A percentile compares a stretch with the other conserved stretches of the same genome.
These are phyloP conservation scores for Cyclura pinguis DNA, from an alignment of 2,797 vertebrate species.

Conservation along the genomic window DNA sequence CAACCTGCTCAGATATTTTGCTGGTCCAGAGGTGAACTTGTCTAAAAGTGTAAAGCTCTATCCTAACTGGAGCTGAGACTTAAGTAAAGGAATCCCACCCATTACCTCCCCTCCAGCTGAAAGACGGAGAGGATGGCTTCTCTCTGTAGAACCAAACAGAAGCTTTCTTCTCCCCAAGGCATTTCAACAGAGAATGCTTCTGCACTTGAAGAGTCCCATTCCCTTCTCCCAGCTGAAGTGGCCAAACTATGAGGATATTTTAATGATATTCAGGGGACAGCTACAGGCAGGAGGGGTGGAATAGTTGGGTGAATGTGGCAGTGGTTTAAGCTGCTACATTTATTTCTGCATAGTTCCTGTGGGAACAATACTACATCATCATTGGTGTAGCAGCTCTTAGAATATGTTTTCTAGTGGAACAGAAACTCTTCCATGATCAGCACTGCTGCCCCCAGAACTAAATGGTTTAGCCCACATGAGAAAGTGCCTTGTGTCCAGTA, in stretches of 20 bases:
- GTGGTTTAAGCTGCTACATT: no score
- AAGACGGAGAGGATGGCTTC: not conserved
- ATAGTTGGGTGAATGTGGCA: no score
- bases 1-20: constrained; percentile 11
- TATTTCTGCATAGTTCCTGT: no score
- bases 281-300: no score
- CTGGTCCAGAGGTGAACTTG: not conserved
- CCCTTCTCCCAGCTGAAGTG: no score
- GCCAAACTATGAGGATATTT: no score
- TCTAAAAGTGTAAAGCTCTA: not conserved
- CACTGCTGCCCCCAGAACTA: not conserved
- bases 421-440: not conserved
- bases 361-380: no score
- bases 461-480: not conserved
- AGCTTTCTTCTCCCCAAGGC: not conserved
- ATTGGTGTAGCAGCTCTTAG: no score
- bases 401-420: not conserved
- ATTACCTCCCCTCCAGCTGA: not conserved
- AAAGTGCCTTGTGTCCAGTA: not conserved
- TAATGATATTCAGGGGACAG: no score
- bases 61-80: not conserved
- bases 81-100: not conserved
- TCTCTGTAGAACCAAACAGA: not conserved
- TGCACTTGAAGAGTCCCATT: no score
- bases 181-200: no score